Evolutionary conservation across 2,113 vertebrate genomes (phyloP), one percentile per base, ranked within the genome.

Genomic region (Natator depressus): DNA sequence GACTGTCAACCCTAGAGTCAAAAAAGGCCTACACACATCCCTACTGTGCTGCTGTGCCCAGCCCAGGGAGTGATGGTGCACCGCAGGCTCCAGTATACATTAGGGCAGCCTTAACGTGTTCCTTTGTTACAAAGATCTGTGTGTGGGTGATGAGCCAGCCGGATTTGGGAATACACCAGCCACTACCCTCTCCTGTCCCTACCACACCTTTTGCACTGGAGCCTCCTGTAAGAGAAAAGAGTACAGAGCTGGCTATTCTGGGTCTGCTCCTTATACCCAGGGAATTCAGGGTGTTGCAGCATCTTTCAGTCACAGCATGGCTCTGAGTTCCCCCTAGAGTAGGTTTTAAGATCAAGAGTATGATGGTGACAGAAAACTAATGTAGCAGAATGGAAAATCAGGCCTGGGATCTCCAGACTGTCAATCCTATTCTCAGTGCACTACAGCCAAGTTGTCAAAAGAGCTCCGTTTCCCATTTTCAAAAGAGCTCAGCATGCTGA

Each of bases 51-150:
- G 53, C 0, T 27, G 2, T 94, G 90, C 46, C 38, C 59, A 92
- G 83, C 22, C 42, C 55, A 75, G n/a, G 85, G 83, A 81, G 50
- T 19, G 72, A 3, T 29, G 72, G 5, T 65, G 62, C 25, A 65
- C 8, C 1, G 49, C 75, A 65, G 57, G 80, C 29, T 20, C 0
- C 72, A 46, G 88, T 0, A 1, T 17, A 87, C 72, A 49, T 94
- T 69, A 11, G 90, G 94, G 35, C 88, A 94, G 94, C 94, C 89
- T 24, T 42, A 76, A 76, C 19, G 10, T 76, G 72, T 46, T 75
- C 38, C 93, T 89, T 10, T 0, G 91, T 91, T 92, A 85, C 50
- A 1, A 46, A n/a, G 82, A 59, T 83, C 84, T 90, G 53, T 54
- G 88, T 53, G 17, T 89, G 89, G 91, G 76, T 90, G 91, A 72